Conservation (phyloP, 2,888 invertebrate species). For the Leucophenga montana region DNA sequence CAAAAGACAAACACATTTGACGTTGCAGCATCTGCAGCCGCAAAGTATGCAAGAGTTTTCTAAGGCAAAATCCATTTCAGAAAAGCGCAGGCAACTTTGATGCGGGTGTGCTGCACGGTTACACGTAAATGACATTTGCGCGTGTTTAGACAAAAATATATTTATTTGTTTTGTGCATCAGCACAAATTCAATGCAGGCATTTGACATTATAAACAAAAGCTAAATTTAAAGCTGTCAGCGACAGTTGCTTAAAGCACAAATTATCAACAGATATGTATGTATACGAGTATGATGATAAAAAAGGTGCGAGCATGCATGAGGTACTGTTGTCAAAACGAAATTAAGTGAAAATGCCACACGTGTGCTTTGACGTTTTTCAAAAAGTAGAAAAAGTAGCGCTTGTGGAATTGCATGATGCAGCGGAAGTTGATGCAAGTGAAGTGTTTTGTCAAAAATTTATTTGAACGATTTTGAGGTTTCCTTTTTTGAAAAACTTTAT, state of each 20-base stretch:
- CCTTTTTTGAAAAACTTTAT: no score
- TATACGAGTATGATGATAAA: no score
- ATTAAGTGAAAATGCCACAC: neutral
- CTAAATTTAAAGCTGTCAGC: constrained; percentile 8
- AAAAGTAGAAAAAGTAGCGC: no score
- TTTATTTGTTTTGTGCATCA: neutral
- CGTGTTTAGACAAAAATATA: no score
- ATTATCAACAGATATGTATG: no score
- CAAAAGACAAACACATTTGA: constrained; percentile 51
- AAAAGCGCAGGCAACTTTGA: neutral
- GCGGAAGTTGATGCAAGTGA: no score
- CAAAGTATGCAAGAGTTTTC: constrained; percentile 60
- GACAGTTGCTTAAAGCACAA: neutral
- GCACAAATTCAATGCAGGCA: neutral
- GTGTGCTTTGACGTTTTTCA: no score
- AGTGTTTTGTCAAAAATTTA: neutral
- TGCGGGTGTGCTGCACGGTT: neutral
- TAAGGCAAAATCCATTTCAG: neutral
- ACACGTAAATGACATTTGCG: no score
- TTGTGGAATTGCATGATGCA: no score
- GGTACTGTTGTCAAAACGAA: no score
- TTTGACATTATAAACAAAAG: neutral
- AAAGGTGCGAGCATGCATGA: no score
- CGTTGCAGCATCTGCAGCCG: constrained; percentile 50
- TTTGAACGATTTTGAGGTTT: no score